Evolutionary conservation across 2,113 vertebrate species (phyloP).

Genomic region (Myotis davidii): DNA sequence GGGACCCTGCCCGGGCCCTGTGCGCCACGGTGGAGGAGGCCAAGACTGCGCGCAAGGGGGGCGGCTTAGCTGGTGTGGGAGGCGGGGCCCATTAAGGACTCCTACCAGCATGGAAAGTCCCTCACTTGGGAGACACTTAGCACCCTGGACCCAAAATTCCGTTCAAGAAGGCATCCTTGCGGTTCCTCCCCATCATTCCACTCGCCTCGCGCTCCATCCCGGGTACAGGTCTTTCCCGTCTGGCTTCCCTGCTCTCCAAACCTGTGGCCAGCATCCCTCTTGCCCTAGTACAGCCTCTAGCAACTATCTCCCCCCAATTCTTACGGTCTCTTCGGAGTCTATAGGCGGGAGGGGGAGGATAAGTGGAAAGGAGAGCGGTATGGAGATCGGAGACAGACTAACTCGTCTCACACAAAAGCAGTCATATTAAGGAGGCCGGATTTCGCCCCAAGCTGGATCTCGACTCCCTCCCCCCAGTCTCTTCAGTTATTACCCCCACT

Average conservation of each 20-base stretch:
- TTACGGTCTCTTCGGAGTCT: neutral
- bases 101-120: neutral
- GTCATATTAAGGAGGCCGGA: neutral
- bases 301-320: neutral
- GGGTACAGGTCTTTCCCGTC: neutral
- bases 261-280: neutral
- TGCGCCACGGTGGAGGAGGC: slow-evolving; percentile 89
- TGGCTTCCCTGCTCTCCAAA: neutral
- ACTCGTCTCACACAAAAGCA: neutral
- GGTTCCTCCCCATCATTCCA: neutral
- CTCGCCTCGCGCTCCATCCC: too few species aligned
- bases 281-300: neutral
- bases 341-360: neutral
- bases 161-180: neutral
- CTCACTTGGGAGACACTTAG: neutral
- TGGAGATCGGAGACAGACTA: neutral
- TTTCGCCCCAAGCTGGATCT: neutral
- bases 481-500: neutral
- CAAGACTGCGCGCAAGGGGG: slow-evolving; percentile 84
- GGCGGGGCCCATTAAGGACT: slow-evolving; percentile 60
- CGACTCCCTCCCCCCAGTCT: neutral
- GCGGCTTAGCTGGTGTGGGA: slow-evolving; percentile 67
- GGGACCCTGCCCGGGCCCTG: slow-evolving; percentile 89
- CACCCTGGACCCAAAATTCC: neutral
- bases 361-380: neutral